Conservation (phyloP, 2,797 vertebrate genomes). For the Alfaro cultratus region DNA sequence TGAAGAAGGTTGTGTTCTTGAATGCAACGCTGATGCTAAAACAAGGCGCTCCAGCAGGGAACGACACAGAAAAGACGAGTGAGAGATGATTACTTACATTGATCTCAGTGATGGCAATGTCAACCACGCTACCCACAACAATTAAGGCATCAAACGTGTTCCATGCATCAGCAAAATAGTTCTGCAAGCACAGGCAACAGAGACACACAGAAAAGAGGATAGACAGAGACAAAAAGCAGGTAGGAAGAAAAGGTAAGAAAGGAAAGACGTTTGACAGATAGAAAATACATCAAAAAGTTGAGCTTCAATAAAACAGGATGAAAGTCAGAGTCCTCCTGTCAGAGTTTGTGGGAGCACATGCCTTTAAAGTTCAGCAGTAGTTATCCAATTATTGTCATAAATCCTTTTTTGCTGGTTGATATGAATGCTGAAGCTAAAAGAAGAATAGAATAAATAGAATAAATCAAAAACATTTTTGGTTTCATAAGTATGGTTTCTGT, state of each 20-base stretch:
- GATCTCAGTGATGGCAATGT: slow-evolving; percentile 99
- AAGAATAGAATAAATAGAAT: background rate
- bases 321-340: slow-evolving; percentile 30
- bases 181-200: slow-evolving; percentile 90
- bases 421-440: background rate
- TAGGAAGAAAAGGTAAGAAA: slow-evolving; percentile 39
- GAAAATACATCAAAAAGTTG: slow-evolving; percentile 52
- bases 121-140: slow-evolving; percentile 99
- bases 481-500: background rate
- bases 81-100: slow-evolving; percentile 86
- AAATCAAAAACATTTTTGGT: background rate
- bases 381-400: background rate
- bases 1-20: slow-evolving; percentile 2
- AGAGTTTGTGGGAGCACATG: slow-evolving; percentile 21
- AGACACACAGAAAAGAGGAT: slow-evolving; percentile 58
- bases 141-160: slow-evolving; percentile 99
- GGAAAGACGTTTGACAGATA: slow-evolving; percentile 46
- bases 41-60: slow-evolving; percentile 32
- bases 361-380: background rate
- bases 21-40: slow-evolving; percentile 39
- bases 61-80: slow-evolving; percentile 19
- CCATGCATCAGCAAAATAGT: slow-evolving; percentile 99
- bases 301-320: slow-evolving; percentile 66
- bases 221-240: slow-evolving; percentile 49
- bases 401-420: background rate